Percentiles rank a stretch among this genome's conserved stretches.
Evolutionary conservation across 2,888 invertebrate genomes (phyloP).

Genomic region (Campaea margaritaria): DNA sequence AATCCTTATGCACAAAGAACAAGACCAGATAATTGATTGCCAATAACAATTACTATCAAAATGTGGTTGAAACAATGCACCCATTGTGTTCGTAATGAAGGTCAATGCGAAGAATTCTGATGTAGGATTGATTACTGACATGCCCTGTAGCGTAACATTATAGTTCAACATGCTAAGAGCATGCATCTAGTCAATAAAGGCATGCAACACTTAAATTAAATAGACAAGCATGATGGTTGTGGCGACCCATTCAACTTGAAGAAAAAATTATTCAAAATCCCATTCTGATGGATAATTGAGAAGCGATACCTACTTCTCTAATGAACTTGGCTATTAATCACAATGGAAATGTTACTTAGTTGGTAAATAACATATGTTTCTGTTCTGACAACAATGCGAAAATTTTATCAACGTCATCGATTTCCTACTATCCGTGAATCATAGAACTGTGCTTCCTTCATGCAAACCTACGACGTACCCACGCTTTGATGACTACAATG

Average conservation of each 20-base stretch:
- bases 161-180: neutral
- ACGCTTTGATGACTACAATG: constrained; percentile 25
- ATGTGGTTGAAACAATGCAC: constrained; percentile 36
- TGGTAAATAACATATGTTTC: too few species aligned
- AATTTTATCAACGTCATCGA: neutral
- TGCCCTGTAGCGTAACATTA: constrained; percentile 4
- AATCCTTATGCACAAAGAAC: constrained; percentile 12
- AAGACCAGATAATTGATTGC: constrained; percentile 24
- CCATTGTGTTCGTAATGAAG: constrained; percentile 48
- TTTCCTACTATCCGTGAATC: constrained; percentile 31
- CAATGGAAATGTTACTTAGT: too few species aligned
- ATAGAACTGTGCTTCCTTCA: constrained; percentile 18
- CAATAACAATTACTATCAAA: constrained; percentile 27
- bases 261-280: too few species aligned
- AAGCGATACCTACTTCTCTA: too few species aligned
- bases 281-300: too few species aligned
- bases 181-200: too few species aligned
- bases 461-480: constrained; percentile 21
- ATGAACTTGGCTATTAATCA: too few species aligned
- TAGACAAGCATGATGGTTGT: too few species aligned
- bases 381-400: neutral
- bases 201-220: neutral
- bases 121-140: constrained; percentile 9
- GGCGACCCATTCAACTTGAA: too few species aligned
- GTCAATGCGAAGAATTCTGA: constrained; percentile 55